These are phyloP conservation scores for Oncorhynchus kisutch DNA, from an alignment of 2,113 vertebrate genomes.

Conservation along the genomic window DNA sequence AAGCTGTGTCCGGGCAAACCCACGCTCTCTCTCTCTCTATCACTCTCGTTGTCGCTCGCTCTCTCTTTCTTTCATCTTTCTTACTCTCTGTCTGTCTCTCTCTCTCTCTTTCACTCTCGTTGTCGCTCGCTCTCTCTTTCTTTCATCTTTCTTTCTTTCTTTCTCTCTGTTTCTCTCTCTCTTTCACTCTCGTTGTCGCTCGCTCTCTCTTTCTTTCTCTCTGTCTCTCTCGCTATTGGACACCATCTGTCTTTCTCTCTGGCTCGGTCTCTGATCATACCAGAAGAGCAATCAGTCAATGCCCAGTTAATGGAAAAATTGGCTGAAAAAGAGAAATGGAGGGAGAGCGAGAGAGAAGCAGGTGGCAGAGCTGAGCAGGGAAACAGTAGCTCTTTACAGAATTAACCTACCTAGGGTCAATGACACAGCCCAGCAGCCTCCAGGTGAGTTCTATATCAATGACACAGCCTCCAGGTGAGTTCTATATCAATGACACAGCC, in stretches of 20 bases:
- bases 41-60: too few species aligned
- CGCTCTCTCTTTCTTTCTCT: neutral
- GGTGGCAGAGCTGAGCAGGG: too few species aligned
- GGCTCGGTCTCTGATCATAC: neutral
- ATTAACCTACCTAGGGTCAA: too few species aligned
- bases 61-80: too few species aligned
- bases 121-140: neutral
- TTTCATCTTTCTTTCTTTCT: neutral
- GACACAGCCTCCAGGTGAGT: too few species aligned
- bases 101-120: too few species aligned
- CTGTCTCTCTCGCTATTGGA: neutral
- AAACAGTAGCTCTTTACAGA: too few species aligned
- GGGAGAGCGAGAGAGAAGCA: neutral
- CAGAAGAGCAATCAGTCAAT: slow-evolving; percentile 3
- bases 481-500: too few species aligned
- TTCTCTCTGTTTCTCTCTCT: neutral
- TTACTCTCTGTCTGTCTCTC: neutral
- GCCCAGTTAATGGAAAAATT: neutral
- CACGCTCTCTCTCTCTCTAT: neutral
- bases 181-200: neutral
- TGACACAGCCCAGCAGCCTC: too few species aligned
- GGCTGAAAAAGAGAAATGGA: neutral
- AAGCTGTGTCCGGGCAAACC: too few species aligned
- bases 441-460: too few species aligned
- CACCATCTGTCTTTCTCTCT: slow-evolving; percentile 3